phyloP scores from a whole-genome alignment of 2,113 vertebrate species.

The Dasyornis broadbenti region DNA sequence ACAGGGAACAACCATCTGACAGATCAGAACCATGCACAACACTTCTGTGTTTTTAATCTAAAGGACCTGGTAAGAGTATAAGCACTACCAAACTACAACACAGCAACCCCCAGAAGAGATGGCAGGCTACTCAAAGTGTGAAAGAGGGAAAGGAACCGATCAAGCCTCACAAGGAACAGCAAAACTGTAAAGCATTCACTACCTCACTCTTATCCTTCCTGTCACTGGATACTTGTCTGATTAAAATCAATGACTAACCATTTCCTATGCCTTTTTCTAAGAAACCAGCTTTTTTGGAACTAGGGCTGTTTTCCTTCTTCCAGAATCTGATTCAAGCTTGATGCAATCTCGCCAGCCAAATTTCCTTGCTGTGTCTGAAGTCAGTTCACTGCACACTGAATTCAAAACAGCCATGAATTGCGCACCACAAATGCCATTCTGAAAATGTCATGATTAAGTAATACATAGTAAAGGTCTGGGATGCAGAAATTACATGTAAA shows the following conservation, averaged over 20 bases:
- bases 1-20: not conserved
- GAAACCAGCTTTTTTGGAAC: not conserved
- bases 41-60: not conserved
- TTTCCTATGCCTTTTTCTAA: slow-evolving; percentile 25
- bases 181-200: not conserved
- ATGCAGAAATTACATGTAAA: not conserved
- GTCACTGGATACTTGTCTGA: not conserved
- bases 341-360: not conserved
- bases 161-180: not conserved
- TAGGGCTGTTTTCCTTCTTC: not conserved
- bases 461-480: slow-evolving; percentile 10
- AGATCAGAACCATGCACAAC: accelerated
- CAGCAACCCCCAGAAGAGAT: not conserved
- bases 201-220: not conserved
- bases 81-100: not conserved
- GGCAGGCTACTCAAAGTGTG: not conserved
- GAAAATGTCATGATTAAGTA: slow-evolving; percentile 51
- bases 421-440: slow-evolving; percentile 37
- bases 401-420: slow-evolving; percentile 27
- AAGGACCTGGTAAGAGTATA: not conserved
- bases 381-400: slow-evolving; percentile 9
- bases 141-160: not conserved
- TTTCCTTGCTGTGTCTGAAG: slow-evolving; percentile 13
- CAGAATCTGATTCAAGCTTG: not conserved
- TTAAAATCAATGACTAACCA: slow-evolving; percentile 25